Evolutionary conservation across 1,140 invertebrate species (phyloP), one percentile per base, ranked within the genome.

Genomic region (Drosophila pseudoananassae): DNA sequence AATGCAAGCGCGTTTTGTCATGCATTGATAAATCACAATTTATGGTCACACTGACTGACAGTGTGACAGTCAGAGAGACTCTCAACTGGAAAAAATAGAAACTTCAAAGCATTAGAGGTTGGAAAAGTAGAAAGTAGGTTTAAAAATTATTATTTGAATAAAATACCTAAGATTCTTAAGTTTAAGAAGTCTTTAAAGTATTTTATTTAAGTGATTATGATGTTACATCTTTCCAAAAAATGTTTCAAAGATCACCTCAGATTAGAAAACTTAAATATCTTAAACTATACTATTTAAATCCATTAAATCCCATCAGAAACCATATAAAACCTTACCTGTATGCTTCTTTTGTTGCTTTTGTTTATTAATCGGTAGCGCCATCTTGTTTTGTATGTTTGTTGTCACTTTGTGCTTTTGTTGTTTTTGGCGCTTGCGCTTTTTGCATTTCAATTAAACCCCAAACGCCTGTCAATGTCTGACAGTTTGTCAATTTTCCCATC

Each of bases 361-460:
- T 82, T 76, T 82, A 78, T 76, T 88, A 88, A 88, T 88, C 83
- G 58, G 57, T 57, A 88, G 83, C 83, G 83, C 83, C 83, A 88
- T 88, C 83, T 88, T 88, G 82, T 88, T 83, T 82, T 43, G 45
- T 75, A 40, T 45, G 54, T 47, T 59, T 59, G 54, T 40, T 58
- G 38, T 40, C 60, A 36, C 3, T 40, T n/a, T 76, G 43, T 78
- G 46, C 12, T 78, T 51, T 53, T 78, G 66, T 64, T 76, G 61
- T 80, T 81, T 76, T 76, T 88, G 83, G 83, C 84, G 83, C 84
- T 88, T 88, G 83, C 83, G 83, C 84, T 83, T 88, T 85, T 88
- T 89, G 84, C 87, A 87, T 90, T 90, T 90, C 87, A 90, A 90
- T 90, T 90, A 90, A 87, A 87, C 70, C 66, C 72, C 74, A 70